Percentiles rank a stretch among this genome's conserved stretches.
These are phyloP conservation scores for Uropsilus gracilis DNA, from an alignment of 2,113 vertebrate genomes.

Conservation along the genomic window DNA sequence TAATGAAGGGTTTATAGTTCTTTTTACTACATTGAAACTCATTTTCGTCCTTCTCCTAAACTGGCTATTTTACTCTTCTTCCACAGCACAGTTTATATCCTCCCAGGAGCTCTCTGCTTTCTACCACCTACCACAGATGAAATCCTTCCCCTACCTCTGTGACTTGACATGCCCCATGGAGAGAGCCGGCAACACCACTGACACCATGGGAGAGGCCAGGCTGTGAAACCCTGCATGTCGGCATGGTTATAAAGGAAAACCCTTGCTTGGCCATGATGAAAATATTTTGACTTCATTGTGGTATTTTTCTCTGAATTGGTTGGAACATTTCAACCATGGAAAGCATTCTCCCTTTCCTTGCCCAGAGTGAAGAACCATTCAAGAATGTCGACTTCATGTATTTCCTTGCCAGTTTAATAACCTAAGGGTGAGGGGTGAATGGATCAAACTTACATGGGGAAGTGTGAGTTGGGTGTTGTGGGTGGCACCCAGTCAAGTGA, in stretches of 20 bases:
- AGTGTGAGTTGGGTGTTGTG: neutral
- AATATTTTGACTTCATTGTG: conserved; percentile 68
- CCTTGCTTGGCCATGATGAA: conserved; percentile 44
- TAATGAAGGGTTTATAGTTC: neutral
- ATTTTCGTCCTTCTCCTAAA: neutral
- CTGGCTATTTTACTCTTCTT: neutral
- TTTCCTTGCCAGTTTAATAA: conserved; percentile 63
- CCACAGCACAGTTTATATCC: neutral
- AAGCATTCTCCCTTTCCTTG: conserved; percentile 55
- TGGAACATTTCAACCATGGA: conserved; percentile 61
- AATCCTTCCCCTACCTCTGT: neutral
- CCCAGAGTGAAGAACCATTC: conserved; percentile 58
- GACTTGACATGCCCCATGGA: neutral
- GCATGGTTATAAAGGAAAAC: conserved; percentile 60
- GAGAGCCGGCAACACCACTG: neutral
- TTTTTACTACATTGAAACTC: neutral
- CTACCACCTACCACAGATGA: neutral
- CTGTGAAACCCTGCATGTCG: conserved; percentile 52
- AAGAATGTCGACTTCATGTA: conserved; percentile 41
- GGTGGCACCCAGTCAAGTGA: neutral
- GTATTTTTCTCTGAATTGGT: conserved; percentile 74
- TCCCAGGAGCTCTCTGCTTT: conserved; percentile 13
- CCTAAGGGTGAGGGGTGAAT: conserved; percentile 34
- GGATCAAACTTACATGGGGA: neutral
- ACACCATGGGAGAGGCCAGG: neutral